Evolutionary conservation across 2,113 vertebrate genomes (phyloP), one percentile per base, ranked within the genome.

Genomic region (Heliornis fulica): DNA sequence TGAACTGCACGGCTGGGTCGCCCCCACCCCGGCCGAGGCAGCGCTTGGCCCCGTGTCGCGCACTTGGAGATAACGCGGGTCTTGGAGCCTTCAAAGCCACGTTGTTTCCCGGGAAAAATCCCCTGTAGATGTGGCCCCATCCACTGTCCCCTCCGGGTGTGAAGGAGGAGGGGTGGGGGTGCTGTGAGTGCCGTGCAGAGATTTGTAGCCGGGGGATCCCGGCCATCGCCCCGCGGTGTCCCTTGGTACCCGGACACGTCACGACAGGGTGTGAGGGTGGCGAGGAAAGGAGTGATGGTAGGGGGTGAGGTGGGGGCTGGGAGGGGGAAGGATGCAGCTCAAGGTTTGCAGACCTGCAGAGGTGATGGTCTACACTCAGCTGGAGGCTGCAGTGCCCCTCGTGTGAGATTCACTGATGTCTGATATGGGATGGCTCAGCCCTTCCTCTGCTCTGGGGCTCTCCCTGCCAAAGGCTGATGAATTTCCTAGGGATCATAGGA

Each of bases 1-100:
- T 4, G 93, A 94, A 97, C 88, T 95, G 96, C 96, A 83, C 31
- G 1, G 66, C 64, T 78, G 93, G 83, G 56, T 85, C 74, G 50
- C 25, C 18, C 8, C 4, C 56, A 80, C 89, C 38, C 56, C 1
- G 22, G 23, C 10, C 2, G 38, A 8, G n/a, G 51, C 60, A 18
- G n/a, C 4, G 2, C 72, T 75, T 14, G 94, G 89, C 86, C 91
- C 70, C 0, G 0, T 4, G 4, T 1, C 2, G 3, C 50, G n/a
- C n/a, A n/a, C n/a, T n/a, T n/a, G n/a, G n/a, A n/a, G n/a, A n/a
- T n/a, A n/a, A 3, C 54, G 0, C 0, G 28, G 54, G 2, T 80
- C 11, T 2, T 11, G 54, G 15, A 1, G 65, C 59, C 4, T 20
- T 7, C 38, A 0, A 5, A 79, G 53, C 14, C 25, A 40, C 41